phyloP scores from a whole-genome alignment of 2,888 invertebrate genomes.

The Eristalis arbustorum region DNA sequence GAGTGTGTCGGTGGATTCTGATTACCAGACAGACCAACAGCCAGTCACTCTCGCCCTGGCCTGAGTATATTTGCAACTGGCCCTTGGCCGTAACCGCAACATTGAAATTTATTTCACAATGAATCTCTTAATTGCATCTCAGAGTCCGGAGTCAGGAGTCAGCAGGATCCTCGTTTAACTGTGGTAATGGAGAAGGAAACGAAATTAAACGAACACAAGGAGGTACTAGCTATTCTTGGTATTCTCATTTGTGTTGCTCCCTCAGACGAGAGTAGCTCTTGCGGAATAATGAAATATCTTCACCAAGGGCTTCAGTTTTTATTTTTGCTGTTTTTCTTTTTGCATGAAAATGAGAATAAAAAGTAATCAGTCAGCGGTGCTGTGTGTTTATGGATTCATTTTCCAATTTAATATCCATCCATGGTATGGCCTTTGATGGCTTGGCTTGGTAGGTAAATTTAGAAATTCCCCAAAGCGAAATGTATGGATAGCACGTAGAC shows the following conservation, averaged over 20 bases:
- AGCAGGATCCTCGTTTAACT: neutral
- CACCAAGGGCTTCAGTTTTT: neutral
- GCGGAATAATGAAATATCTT: slow-evolving; percentile 5
- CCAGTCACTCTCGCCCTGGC: too few relatives aligned
- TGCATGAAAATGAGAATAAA: neutral
- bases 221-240: neutral
- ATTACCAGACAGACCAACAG: too few relatives aligned
- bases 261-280: neutral
- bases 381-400: slow-evolving; percentile 18
- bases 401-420: neutral
- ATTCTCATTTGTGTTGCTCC: neutral
- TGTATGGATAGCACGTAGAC: neutral
- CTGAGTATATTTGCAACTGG: neutral
- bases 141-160: neutral
- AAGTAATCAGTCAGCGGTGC: neutral
- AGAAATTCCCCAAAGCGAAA: neutral
- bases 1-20: neutral
- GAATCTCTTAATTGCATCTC: slow-evolving; percentile 14
- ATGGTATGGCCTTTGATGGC: neutral
- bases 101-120: slow-evolving; percentile 13
- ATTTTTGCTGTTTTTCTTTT: neutral
- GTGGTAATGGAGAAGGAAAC: neutral
- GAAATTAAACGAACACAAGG: slow-evolving; percentile 7
- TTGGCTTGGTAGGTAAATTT: neutral
- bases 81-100: slow-evolving; percentile 14